Base-by-base conservation (phyloP, 2,113 vertebrate genomes). In the Lepisosteus osseus region DNA sequence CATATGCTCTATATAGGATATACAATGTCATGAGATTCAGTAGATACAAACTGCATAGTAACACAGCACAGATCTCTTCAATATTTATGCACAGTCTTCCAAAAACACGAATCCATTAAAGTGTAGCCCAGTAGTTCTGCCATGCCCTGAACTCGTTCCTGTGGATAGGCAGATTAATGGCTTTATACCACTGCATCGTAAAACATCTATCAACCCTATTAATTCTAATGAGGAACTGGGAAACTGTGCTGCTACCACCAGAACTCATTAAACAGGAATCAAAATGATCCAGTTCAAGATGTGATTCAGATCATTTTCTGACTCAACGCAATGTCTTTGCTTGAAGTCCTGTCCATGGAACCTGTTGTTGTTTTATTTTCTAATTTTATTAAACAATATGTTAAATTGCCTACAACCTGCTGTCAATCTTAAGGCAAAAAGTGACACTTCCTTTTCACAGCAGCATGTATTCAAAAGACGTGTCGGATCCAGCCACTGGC, bases 401-500 rank as follows among this genome's bases (percentile, higher is more conserved):
- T 59, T 51, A 59, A 59, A 59, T 17, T 41, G n/a, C 5, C 8
- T 41, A 17, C 9, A 29, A 29, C 62, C 5, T 15, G 29, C 29
- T 29, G 29, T 29, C 29, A 29, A 29, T 29, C 1, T 29, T 29
- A 29, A 29, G 29, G 1, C 29, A 29, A 29, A 29, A 29, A 29
- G 29, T 29, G 29, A 29, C 29, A 29, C 29, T 29, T 29, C 29
- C 29, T 29, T 29, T 29, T 29, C 29, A 12, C 62, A 65, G 12
- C 17, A 42, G 41, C 2, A 65, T 65, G 41, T 29, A n/a, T 7
- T 54, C 65, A 62, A 72, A 65, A 14, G 40, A 68, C 72, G 77
- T 0, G 40, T 0, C 3, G 56, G 68, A n/a, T 45, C 7, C 57
- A 75, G 57, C 69, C 85, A 86, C 82, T 68, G 68, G 72, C 72